phyloP scores from a whole-genome alignment of 2,797 vertebrate species.

The Crenichthys baileyi region DNA sequence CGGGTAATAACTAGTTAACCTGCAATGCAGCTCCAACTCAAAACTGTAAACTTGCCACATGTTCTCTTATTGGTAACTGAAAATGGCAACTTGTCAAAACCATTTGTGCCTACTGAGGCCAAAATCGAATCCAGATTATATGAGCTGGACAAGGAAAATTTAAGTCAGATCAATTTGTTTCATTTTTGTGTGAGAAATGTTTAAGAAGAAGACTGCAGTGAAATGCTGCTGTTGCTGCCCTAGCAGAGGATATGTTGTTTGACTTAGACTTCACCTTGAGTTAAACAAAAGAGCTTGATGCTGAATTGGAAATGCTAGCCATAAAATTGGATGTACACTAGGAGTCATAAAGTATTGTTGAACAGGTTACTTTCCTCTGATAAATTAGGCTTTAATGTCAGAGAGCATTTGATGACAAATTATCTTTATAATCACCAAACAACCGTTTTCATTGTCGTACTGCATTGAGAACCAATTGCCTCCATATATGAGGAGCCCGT shows the following conservation, averaged over 20 bases:
- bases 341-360: no score
- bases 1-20: neutral
- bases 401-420: neutral
- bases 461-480: no score
- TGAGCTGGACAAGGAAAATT: neutral
- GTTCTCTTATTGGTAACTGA: neutral
- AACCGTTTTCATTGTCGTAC: no score
- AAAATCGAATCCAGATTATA: neutral
- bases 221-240: neutral
- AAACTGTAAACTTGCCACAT: neutral
- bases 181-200: neutral
- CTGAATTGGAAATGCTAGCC: neutral
- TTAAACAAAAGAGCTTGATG: neutral
- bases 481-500: no score
- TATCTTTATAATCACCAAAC: neutral
- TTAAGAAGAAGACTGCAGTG: neutral
- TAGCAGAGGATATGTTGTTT: neutral
- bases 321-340: neutral
- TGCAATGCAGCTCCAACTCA: neutral
- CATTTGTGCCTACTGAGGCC: neutral
- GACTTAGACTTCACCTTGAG: neutral
- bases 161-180: neutral
- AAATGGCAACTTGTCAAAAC: neutral
- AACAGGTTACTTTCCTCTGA: no score
- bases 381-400: neutral